These are phyloP conservation scores for Gallinago media DNA, from an alignment of 2,113 vertebrate species.

Conservation along the genomic window DNA sequence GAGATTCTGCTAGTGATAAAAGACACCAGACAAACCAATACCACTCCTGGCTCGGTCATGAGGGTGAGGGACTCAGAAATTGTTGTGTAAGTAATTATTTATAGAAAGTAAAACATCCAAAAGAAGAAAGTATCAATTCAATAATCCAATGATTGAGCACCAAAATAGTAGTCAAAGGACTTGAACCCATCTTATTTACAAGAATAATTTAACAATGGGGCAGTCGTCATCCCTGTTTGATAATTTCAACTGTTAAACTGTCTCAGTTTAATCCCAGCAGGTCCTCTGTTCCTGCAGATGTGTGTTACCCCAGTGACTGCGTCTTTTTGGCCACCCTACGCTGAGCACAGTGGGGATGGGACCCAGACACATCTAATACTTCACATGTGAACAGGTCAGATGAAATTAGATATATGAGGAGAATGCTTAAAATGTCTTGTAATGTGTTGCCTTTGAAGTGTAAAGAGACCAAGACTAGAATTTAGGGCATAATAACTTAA, in stretches of 20 bases:
- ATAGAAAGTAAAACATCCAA: not conserved
- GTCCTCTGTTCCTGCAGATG: not conserved
- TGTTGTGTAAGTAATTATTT: not conserved
- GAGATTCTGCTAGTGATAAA: not conserved
- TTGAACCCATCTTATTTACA: not conserved
- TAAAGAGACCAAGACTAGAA: not conserved
- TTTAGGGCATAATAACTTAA: not conserved
- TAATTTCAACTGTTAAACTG: not conserved
- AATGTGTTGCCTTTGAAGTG: not conserved
- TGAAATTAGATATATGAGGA: not conserved
- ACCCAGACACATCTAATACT: not conserved
- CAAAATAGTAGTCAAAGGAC: accelerated
- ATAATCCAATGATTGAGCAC: not conserved
- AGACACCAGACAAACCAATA: not conserved
- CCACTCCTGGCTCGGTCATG: not conserved
- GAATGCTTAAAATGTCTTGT: not conserved
- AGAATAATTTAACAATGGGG: not conserved
- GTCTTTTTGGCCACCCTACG: accelerated
- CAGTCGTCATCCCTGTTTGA: not conserved
- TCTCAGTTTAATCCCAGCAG: not conserved
- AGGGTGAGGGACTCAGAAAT: not conserved
- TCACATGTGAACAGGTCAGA: not conserved
- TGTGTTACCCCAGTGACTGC: not conserved
- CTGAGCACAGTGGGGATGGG: not conserved
- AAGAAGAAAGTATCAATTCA: not conserved